Percentiles rank a stretch among this genome's conserved stretches.
Conservation (phyloP, 2,797 vertebrate species). For the Craterocephalus amniculus region DNA sequence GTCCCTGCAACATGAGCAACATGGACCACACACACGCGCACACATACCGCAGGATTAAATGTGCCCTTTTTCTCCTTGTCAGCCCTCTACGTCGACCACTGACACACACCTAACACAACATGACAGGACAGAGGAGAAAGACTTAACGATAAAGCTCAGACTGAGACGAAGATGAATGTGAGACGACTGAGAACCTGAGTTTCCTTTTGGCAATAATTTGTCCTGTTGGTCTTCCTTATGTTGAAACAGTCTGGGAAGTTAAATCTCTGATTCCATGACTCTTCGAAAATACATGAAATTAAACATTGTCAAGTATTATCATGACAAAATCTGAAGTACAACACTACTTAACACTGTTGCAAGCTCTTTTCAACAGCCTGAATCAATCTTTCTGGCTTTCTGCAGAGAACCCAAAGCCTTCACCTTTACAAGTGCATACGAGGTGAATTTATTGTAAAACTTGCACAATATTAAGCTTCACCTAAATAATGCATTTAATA, state of each 20-base stretch:
- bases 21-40: constrained; percentile 10
- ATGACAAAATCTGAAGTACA: background rate
- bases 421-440: background rate
- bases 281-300: constrained; percentile 10
- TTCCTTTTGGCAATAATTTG: constrained; percentile 34
- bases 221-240: constrained; percentile 25
- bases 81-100: constrained; percentile 21
- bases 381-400: constrained; percentile 17
- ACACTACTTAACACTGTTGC: background rate
- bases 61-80: constrained; percentile 27
- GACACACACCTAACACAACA: constrained; percentile 24
- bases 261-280: constrained; percentile 15
- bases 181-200: constrained; percentile 45
- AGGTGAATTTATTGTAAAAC: constrained; percentile 22
- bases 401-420: constrained; percentile 9
- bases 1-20: background rate
- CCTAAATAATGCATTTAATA: constrained; percentile 52
- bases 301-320: background rate
- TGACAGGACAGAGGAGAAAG: constrained; percentile 21
- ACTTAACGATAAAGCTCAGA: constrained; percentile 13
- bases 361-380: background rate
- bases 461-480: constrained; percentile 30
- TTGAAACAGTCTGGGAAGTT: constrained; percentile 34
- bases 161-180: constrained; percentile 48
- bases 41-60: constrained; percentile 16